Conservation (phyloP, 2,797 vertebrate genomes). For the Parauchenoglanis ngamensis region DNA sequence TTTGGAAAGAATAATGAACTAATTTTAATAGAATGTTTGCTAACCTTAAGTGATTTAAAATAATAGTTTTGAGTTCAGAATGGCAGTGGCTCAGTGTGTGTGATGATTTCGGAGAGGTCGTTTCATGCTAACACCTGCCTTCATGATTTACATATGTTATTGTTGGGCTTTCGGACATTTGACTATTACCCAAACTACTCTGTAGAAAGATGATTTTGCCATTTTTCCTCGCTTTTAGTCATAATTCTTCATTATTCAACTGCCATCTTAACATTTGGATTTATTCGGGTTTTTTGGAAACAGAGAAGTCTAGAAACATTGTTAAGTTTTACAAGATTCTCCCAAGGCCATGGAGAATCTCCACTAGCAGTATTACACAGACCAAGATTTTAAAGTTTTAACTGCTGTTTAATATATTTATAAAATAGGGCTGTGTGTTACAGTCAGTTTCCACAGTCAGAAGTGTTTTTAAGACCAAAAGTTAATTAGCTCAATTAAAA, state of each 20-base stretch:
- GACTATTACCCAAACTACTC: slow-evolving; percentile 53
- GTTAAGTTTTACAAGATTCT: not conserved
- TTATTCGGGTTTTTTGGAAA: not conserved
- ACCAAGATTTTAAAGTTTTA: not conserved
- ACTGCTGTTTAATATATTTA: not conserved
- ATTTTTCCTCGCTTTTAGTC: not conserved
- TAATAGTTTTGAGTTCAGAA: not conserved
- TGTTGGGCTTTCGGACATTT: slow-evolving; percentile 43
- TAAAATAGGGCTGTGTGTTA: not conserved
- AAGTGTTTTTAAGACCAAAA: not conserved
- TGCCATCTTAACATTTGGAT: not conserved
- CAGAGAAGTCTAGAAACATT: not conserved
- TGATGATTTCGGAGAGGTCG: not conserved
- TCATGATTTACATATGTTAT: slow-evolving; percentile 51
- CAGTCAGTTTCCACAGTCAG: not conserved
- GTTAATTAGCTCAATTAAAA: not conserved
- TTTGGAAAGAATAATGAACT: not conserved
- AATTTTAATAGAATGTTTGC: not conserved
- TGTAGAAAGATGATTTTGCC: not conserved
- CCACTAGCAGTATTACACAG: not conserved
- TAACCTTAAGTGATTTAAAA: not conserved
- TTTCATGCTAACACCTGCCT: slow-evolving; percentile 21
- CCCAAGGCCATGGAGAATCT: not conserved
- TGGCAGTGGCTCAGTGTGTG: not conserved
- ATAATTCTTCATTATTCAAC: not conserved